Evolutionary conservation across 2,888 invertebrate genomes (phyloP).

Genomic region (Tuta absoluta): DNA sequence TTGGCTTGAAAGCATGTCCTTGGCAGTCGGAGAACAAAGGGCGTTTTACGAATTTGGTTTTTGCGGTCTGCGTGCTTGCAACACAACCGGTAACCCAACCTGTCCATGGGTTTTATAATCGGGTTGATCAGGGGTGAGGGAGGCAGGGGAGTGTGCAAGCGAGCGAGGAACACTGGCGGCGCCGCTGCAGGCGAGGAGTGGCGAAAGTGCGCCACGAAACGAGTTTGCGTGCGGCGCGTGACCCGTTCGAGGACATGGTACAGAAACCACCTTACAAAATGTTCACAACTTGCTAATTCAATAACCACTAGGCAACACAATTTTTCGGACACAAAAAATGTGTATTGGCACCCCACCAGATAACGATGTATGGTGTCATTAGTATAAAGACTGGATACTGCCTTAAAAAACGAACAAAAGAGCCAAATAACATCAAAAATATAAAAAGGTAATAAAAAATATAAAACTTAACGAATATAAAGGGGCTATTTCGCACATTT

Average conservation of each 20-base stretch:
- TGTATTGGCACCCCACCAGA: too few relatives aligned
- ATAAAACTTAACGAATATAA: too few relatives aligned
- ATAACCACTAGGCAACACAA: neutral
- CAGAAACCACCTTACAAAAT: slow-evolving; percentile 47
- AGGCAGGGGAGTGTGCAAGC: slow-evolving; percentile 52
- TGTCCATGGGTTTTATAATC: slow-evolving; percentile 32
- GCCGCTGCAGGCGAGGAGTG: slow-evolving; percentile 66
- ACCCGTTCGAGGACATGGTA: slow-evolving; percentile 75
- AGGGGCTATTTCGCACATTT: too few relatives aligned
- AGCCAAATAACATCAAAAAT: too few relatives aligned
- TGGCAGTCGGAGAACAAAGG: slow-evolving; percentile 36
- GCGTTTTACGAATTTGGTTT: slow-evolving; percentile 36
- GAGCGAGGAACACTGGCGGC: slow-evolving; percentile 55
- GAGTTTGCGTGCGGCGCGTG: slow-evolving; percentile 74
- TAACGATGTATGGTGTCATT: too few relatives aligned
- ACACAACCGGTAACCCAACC: slow-evolving; percentile 32
- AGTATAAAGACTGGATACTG: too few relatives aligned
- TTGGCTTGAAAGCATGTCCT: slow-evolving; percentile 33
- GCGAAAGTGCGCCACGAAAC: slow-evolving; percentile 77
- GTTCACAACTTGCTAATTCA: slow-evolving; percentile 10
- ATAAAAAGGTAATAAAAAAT: too few relatives aligned
- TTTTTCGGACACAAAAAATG: neutral
- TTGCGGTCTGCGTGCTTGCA: slow-evolving; percentile 33
- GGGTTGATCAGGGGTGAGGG: slow-evolving; percentile 45
- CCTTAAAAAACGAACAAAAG: too few relatives aligned